These are phyloP conservation scores for Oreotrochilus melanogaster DNA, from an alignment of 2,113 vertebrate species.

Conservation along the genomic window DNA sequence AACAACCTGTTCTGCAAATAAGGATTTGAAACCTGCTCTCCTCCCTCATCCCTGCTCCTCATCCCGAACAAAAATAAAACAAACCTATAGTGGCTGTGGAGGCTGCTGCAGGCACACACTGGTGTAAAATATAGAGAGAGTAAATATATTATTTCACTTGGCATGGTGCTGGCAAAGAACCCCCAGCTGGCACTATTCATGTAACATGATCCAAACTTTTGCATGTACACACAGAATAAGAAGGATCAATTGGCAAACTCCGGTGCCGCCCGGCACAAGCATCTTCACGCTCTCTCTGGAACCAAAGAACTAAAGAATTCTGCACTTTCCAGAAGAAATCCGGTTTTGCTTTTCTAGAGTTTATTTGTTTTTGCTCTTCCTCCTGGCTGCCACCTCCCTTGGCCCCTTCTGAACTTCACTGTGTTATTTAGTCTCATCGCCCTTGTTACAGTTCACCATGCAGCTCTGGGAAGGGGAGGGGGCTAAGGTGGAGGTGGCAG, in stretches of 20 bases:
- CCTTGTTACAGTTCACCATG: conserved; percentile 85
- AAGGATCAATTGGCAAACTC: conserved; percentile 98
- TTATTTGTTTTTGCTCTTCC: conserved; percentile 76
- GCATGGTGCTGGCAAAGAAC: conserved; percentile 91
- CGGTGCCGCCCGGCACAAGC: conserved; percentile 91
- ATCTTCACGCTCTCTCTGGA: conserved; percentile 86
- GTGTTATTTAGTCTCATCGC: conserved; percentile 92
- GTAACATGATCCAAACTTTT: conserved; percentile 95
- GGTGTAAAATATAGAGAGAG: conserved; percentile 94
- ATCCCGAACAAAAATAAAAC: conserved; percentile 81
- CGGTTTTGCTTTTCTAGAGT: conserved; percentile 79
- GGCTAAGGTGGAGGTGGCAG: conserved; percentile 77
- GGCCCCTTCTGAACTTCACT: conserved; percentile 70
- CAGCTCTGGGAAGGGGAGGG: conserved; percentile 81
- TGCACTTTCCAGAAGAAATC: conserved; percentile 85
- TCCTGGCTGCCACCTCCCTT: conserved; percentile 70
- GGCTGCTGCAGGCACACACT: conserved; percentile 98
- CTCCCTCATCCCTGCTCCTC: conserved; percentile 83
- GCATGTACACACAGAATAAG: conserved; percentile 91
- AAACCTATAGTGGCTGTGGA: conserved; percentile 88
- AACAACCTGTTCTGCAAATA: conserved; percentile 80
- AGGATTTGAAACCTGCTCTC: conserved; percentile 84
- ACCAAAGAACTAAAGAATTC: conserved; percentile 85
- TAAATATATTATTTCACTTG: conserved; percentile 93
- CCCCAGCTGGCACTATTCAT: conserved; percentile 93